phyloP scores from a whole-genome alignment of 2,113 vertebrate genomes.

The Nanorana parkeri region DNA sequence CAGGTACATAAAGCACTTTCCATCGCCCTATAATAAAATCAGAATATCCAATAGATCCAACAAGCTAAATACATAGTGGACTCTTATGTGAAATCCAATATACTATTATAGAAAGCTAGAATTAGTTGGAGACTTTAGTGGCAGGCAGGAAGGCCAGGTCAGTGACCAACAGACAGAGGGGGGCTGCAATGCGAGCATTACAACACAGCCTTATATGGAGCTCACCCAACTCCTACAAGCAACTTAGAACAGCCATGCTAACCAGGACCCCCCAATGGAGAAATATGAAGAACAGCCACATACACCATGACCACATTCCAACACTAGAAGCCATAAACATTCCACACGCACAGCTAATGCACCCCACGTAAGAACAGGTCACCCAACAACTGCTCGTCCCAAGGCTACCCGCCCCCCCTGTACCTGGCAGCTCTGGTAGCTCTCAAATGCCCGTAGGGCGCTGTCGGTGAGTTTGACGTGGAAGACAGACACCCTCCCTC shows the following conservation, averaged over 20 bases:
- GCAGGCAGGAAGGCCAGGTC: not conserved
- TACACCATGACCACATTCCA: not conserved
- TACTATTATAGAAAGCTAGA: too few species aligned
- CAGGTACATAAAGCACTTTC: too few species aligned
- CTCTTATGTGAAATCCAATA: too few species aligned
- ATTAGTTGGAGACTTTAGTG: too few species aligned
- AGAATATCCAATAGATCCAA: too few species aligned
- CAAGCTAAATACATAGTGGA: too few species aligned
- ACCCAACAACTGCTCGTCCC: not conserved
- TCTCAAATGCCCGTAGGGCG: constrained; percentile 87
- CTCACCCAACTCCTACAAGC: constrained; percentile 10
- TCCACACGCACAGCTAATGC: not conserved
- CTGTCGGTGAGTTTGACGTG: constrained; percentile 97
- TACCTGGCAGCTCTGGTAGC: constrained; percentile 88
- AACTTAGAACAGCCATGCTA: not conserved
- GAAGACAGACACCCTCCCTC: constrained; percentile 88
- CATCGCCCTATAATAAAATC: too few species aligned
- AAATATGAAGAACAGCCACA: too few species aligned
- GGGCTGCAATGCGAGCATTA: not conserved
- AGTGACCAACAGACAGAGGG: not conserved
- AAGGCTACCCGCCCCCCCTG: not conserved
- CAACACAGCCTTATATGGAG: constrained; percentile 18
- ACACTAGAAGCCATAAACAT: not conserved
- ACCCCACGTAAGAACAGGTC: not conserved
- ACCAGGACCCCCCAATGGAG: not conserved